A percentile compares a stretch with the other conserved stretches of the same genome.
phyloP scores from a whole-genome alignment of 1,140 invertebrate species.

The Tetragnatha versicolor region DNA sequence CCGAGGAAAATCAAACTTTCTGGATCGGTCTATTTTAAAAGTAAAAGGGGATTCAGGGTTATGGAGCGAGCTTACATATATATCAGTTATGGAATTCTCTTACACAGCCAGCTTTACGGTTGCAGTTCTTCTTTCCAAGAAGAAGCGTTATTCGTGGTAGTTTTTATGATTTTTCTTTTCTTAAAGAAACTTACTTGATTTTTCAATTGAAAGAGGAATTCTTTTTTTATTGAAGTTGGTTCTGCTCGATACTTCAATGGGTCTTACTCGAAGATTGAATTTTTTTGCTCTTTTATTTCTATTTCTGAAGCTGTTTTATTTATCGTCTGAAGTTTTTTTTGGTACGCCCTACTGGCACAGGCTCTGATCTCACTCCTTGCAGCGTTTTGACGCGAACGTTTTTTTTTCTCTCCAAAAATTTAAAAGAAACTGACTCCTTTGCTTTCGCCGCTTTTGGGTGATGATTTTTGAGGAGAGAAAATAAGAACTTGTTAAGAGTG shows the following conservation, averaged over 20 bases:
- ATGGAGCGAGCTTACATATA: too few species aligned
- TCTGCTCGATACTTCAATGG: constrained; percentile 3
- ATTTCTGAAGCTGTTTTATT: neutral
- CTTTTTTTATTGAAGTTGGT: neutral
- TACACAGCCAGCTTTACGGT: too few species aligned
- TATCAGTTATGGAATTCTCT: too few species aligned
- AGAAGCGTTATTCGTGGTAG: too few species aligned
- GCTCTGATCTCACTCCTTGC: neutral
- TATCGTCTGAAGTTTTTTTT: neutral
- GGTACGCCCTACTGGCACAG: neutral
- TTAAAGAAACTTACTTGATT: constrained; percentile 3
- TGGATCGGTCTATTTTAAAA: too few species aligned
- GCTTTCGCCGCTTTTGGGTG: neutral
- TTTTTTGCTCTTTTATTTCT: neutral
- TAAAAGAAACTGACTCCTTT: neutral
- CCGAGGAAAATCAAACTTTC: too few species aligned
- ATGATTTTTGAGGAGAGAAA: neutral
- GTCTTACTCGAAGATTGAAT: neutral
- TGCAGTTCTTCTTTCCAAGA: too few species aligned
- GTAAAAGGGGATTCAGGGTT: too few species aligned
- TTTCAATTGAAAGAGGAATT: constrained; percentile 10
- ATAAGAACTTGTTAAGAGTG: too few species aligned
- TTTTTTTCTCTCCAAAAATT: neutral
- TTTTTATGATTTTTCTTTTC: neutral
- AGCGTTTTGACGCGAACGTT: neutral